These are phyloP conservation scores for Conops quadrifasciatus DNA, from an alignment of 2,888 invertebrate genomes.

Conservation along the genomic window DNA sequence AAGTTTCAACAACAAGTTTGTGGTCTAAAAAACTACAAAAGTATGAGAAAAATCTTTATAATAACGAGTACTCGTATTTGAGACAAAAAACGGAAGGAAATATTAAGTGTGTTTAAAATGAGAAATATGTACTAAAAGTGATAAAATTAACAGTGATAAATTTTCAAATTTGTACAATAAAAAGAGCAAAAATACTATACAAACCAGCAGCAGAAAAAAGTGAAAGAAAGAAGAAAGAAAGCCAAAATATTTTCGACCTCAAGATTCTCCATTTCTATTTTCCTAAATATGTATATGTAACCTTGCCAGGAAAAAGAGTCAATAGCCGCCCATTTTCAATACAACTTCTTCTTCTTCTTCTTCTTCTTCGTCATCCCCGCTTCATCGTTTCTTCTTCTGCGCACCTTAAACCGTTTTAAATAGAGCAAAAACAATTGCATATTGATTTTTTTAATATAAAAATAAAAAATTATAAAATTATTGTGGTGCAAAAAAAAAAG, in stretches of 20 bases:
- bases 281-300: neutral
- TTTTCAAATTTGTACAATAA: too few relatives aligned
- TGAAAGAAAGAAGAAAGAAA: neutral
- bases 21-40: neutral
- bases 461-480: slow-evolving; percentile 5
- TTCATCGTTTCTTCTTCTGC: neutral
- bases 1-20: neutral
- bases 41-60: too few relatives aligned
- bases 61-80: neutral
- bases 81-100: neutral
- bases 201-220: too few relatives aligned
- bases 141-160: too few relatives aligned
- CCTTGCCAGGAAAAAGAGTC: slow-evolving; percentile 6
- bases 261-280: neutral
- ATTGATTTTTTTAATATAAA: neutral
- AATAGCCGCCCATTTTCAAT: slow-evolving; percentile 2
- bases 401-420: neutral
- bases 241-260: neutral
- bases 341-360: neutral
- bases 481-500: neutral
- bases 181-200: too few relatives aligned
- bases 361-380: neutral
- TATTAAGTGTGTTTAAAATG: neutral
- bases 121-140: neutral
- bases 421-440: neutral